Evolutionary conservation across 2,113 vertebrate species (phyloP).

Genomic region (Solea solea): DNA sequence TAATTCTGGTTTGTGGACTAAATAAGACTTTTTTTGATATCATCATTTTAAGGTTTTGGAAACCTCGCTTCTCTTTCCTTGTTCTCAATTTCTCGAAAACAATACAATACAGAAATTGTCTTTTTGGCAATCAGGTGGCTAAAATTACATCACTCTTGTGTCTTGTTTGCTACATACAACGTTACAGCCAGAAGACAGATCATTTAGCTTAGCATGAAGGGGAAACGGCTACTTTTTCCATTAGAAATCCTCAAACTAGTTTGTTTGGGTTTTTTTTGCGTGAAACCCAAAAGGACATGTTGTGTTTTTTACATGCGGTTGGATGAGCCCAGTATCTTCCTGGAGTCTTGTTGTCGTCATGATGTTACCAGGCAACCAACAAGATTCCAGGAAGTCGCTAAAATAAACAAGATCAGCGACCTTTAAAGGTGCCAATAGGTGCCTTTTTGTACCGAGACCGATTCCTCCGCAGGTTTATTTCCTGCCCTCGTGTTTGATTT

Average conservation of each 20-base stretch:
- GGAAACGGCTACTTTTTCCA: too few species aligned
- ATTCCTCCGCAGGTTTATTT: neutral
- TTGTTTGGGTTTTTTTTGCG: neutral
- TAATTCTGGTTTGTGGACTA: too few species aligned
- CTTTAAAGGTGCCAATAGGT: neutral
- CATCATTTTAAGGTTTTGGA: too few species aligned
- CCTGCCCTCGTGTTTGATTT: neutral
- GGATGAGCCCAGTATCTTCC: neutral
- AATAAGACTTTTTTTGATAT: too few species aligned
- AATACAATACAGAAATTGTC: too few species aligned
- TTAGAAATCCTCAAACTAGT: neutral
- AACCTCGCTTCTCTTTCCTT: too few species aligned
- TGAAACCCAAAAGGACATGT: neutral
- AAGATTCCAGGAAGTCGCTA: neutral
- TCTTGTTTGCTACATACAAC: too few species aligned
- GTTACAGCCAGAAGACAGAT: too few species aligned
- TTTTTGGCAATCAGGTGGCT: too few species aligned
- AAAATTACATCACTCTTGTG: too few species aligned
- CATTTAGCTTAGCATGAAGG: too few species aligned
- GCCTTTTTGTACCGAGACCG: neutral
- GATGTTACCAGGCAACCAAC: slow-evolving; percentile 6
- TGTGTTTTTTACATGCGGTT: neutral
- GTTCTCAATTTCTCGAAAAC: too few species aligned
- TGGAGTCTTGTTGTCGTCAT: neutral
- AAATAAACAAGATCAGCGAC: slow-evolving; percentile 4